A percentile compares a stretch with the other conserved stretches of the same genome.
Evolutionary conservation across 2,797 vertebrate species (phyloP).

Genomic region (Prunella strophiata): DNA sequence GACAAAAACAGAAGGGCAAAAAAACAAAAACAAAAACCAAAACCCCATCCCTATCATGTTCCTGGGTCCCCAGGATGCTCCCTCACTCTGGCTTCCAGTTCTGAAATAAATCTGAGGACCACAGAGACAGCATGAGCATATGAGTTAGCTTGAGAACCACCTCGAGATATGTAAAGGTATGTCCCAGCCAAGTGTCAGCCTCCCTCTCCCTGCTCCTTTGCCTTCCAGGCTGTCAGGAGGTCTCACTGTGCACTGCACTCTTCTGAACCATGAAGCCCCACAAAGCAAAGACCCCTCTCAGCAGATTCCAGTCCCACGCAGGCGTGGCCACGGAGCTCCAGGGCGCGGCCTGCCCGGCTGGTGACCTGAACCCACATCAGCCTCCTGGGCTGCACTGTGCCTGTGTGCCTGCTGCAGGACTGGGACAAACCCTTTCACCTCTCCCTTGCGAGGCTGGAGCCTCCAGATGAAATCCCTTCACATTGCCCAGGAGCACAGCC

Average conservation of each 20-base stretch:
- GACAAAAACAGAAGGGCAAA: constrained; percentile 1
- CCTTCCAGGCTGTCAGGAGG: neutral
- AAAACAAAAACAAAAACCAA: neutral
- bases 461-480: neutral
- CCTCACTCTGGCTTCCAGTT: constrained; percentile 19
- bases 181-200: neutral
- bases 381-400: neutral
- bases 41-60: neutral
- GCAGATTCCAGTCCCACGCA: neutral
- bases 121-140: neutral
- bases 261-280: neutral
- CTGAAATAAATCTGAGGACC: constrained; percentile 10
- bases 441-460: neutral
- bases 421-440: neutral
- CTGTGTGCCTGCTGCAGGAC: neutral
- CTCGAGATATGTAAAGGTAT: neutral
- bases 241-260: neutral
- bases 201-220: neutral
- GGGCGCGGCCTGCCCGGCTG: neutral
- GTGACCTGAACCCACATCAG: neutral
- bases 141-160: neutral
- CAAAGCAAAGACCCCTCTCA: neutral
- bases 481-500: neutral
- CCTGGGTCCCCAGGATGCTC: constrained; percentile 4
- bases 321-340: neutral